Base-by-base conservation (phyloP, 2,888 invertebrate species). In the Pherbina coryleti region DNA sequence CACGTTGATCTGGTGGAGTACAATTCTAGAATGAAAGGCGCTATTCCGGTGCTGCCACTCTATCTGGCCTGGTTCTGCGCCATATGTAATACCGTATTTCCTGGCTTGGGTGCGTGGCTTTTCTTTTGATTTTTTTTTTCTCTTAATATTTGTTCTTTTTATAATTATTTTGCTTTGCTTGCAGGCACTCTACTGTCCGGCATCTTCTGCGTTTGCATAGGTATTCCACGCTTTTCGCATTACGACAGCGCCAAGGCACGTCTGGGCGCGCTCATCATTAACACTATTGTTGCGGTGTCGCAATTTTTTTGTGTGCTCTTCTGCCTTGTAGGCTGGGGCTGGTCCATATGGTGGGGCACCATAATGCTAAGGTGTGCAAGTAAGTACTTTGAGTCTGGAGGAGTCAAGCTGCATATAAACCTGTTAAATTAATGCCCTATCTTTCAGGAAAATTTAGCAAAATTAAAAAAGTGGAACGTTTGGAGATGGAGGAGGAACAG, bases 281-380 rank as follows among this genome's bases (percentile, higher is more conserved):
- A 98, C 90, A 90, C 95, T 51, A 91, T 97, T 82, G 96, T 98
- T 77, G 98, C 97, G 0, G 91, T 95, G 76, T 94, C 96, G 22
- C 98, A 98, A 90, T 91, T 97, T 84, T 97, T 98, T 91, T 98
- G 98, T 31, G 95, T 98, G 74, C 92, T 98, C 75, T 98, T 98
- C 91, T 95, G 98, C 86, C 93, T 97, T 74, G 97, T 97, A 57
- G 96, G 98, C 22, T 98, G 98, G 98, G 98, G 98, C 83, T 98
- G 98, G 98, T 97, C 97, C 79, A 94, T 98, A 81, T 97, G 97
- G 93, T 98, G 98, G 98, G 98, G 98, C 3, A 94, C 97, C 82
- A 95, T 97, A 85, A 95, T 98, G 94, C 90, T 98, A 80, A 94
- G 93, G 86, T 92, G 96, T 85, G 95, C 98, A 80, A 94, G 98